Percentiles rank a stretch among this genome's conserved stretches.
These are phyloP conservation scores for Pantherophis alleghaniensis DNA, from an alignment of 2,797 vertebrate genomes.

Conservation along the genomic window DNA sequence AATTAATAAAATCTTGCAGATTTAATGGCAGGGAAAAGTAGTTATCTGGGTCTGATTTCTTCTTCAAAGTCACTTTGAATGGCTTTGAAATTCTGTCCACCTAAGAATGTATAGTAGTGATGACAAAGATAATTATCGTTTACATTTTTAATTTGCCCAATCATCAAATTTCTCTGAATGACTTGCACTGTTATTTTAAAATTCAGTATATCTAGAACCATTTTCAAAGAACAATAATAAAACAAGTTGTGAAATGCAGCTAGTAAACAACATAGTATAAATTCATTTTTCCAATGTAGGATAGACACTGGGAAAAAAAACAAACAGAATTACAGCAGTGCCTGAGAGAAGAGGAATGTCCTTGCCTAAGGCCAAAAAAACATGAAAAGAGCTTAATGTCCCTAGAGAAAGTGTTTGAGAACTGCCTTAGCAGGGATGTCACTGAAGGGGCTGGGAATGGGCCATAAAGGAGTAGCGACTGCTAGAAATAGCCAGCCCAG, in stretches of 20 bases:
- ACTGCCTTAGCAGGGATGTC: background rate
- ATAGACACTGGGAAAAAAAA: background rate
- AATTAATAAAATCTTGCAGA: background rate
- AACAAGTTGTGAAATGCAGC: background rate
- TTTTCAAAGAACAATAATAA: background rate
- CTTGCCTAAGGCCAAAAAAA: background rate
- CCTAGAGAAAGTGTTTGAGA: background rate
- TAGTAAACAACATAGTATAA: background rate
- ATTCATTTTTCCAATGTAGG: background rate
- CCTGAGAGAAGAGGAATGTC: background rate
- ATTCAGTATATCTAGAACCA: background rate
- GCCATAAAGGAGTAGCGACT: background rate
- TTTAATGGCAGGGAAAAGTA: background rate
- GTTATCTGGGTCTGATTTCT: slow-evolving; percentile 21
- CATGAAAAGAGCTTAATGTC: background rate
- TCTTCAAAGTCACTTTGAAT: slow-evolving; percentile 4
- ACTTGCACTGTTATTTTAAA: background rate
- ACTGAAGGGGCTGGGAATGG: background rate
- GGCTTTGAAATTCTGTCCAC: background rate
- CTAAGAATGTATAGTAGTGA: background rate
- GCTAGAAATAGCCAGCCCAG: background rate
- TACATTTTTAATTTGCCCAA: background rate
- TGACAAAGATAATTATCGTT: background rate
- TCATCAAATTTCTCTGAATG: background rate
- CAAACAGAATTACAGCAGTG: background rate